A percentile compares a stretch with the other conserved stretches of the same genome.
Conservation (phyloP, 2,888 invertebrate genomes). For the Papilio protenor region DNA sequence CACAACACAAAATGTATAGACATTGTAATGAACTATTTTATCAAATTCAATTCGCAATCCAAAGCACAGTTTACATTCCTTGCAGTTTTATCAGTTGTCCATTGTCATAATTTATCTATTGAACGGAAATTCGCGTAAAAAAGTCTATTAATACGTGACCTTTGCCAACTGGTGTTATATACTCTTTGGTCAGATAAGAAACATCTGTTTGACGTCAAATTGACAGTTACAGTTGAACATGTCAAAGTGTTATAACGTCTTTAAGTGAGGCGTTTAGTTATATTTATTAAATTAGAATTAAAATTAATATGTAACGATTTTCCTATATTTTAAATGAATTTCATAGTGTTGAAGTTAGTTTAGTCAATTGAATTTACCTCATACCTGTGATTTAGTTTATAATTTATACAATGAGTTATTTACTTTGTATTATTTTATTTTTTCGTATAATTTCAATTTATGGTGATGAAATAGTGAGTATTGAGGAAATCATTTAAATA, state of each 20-base stretch:
- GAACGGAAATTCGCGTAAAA: slow-evolving; percentile 6
- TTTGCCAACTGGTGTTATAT: slow-evolving; percentile 11
- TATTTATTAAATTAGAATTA: neutral
- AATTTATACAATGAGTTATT: slow-evolving; percentile 24
- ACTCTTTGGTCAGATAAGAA: slow-evolving; percentile 22
- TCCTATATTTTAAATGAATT: slow-evolving; percentile 9
- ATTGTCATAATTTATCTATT: slow-evolving; percentile 31
- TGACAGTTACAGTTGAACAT: slow-evolving; percentile 30
- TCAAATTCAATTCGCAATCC: neutral
- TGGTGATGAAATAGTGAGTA: slow-evolving; percentile 40
- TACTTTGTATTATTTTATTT: slow-evolving; percentile 33
- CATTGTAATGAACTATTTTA: neutral
- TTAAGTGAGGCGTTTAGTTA: neutral
- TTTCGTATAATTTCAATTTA: slow-evolving; percentile 4
- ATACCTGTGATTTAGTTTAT: slow-evolving; percentile 38
- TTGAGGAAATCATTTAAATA: neutral
- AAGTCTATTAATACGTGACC: slow-evolving; percentile 38
- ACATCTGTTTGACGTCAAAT: slow-evolving; percentile 34
- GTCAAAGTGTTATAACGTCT: slow-evolving; percentile 12
- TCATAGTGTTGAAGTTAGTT: slow-evolving; percentile 9
- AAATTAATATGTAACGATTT: slow-evolving; percentile 11
- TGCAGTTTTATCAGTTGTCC: slow-evolving; percentile 22
- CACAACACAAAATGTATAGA: neutral
- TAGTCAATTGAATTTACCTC: slow-evolving; percentile 3
- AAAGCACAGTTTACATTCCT: neutral